Percentiles rank a stretch among this genome's conserved stretches.
Conservation (phyloP, 2,888 invertebrate genomes). For the Drosophila nr. perissopoda region DNA sequence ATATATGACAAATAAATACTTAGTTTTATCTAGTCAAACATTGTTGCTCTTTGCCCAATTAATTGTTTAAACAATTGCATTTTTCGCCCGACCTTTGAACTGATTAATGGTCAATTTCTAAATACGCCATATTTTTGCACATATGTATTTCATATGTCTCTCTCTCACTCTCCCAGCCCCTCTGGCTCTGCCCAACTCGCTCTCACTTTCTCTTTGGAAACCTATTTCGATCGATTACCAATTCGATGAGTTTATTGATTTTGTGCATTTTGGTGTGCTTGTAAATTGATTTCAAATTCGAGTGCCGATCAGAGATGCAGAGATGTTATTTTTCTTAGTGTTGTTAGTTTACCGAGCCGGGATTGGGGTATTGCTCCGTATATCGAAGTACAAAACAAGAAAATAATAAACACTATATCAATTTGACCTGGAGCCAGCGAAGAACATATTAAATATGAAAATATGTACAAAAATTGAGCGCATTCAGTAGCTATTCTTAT, state of each 20-base stretch:
- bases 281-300: slow-evolving; percentile 6
- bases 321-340: too few species aligned
- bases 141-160: slow-evolving; percentile 4
- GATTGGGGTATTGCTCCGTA: neutral
- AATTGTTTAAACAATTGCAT: slow-evolving; percentile 43
- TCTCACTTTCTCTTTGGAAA: slow-evolving; percentile 4
- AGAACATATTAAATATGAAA: neutral
- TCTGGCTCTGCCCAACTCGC: neutral
- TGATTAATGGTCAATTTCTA: slow-evolving; percentile 45
- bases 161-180: slow-evolving; percentile 7
- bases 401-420: neutral
- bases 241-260: slow-evolving; percentile 6
- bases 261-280: slow-evolving; percentile 17
- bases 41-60: slow-evolving; percentile 9
- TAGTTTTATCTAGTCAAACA: neutral
- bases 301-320: too few species aligned
- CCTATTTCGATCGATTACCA: neutral
- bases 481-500: neutral
- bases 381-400: neutral
- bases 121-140: neutral
- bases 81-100: slow-evolving; percentile 66
- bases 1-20: neutral
- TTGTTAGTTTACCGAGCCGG: neutral
- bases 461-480: neutral
- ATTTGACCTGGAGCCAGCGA: neutral